phyloP scores from a whole-genome alignment of 2,113 vertebrate genomes.

The Platichthys flesus region DNA sequence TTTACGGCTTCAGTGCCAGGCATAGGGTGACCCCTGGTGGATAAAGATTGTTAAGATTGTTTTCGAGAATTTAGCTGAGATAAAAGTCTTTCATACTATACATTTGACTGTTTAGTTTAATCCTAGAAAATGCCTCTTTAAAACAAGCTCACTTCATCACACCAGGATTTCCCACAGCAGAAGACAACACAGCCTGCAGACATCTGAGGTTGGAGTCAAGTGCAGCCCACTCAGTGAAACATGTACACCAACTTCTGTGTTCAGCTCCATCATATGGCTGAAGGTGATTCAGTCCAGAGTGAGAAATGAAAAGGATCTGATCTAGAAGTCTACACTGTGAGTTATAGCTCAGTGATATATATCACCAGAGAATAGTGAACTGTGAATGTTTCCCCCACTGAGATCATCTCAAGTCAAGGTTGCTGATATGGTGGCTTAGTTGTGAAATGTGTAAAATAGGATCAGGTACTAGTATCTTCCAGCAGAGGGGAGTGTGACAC shows the following conservation, averaged over 20 bases:
- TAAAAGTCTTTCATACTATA: not conserved
- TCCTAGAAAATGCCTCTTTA: too few relatives aligned
- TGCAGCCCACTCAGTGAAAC: slow-evolving; percentile 25
- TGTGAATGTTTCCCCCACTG: too few relatives aligned
- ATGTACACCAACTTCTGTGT: slow-evolving; percentile 14
- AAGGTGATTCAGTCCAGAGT: slow-evolving; percentile 68
- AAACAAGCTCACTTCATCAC: slow-evolving; percentile 1
- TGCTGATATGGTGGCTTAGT: not conserved
- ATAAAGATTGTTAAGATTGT: not conserved
- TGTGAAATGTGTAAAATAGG: not conserved
- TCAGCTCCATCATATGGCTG: slow-evolving; percentile 40
- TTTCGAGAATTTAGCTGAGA: not conserved
- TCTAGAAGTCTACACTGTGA: too few relatives aligned
- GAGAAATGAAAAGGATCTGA: slow-evolving; percentile 1
- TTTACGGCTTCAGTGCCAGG: slow-evolving; percentile 2
- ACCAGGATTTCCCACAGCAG: not conserved
- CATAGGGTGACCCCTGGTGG: slow-evolving; percentile 63
- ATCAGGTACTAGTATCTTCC: not conserved
- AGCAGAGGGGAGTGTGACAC: not conserved
- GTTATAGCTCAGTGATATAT: not conserved
- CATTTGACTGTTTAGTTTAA: too few relatives aligned
- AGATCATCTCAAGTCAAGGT: too few relatives aligned
- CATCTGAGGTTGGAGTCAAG: slow-evolving; percentile 84
- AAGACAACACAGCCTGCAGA: slow-evolving; percentile 79
- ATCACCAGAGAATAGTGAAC: slow-evolving; percentile 7